Conservation (phyloP, 2,113 vertebrate species). For the Perca schrenkii region DNA sequence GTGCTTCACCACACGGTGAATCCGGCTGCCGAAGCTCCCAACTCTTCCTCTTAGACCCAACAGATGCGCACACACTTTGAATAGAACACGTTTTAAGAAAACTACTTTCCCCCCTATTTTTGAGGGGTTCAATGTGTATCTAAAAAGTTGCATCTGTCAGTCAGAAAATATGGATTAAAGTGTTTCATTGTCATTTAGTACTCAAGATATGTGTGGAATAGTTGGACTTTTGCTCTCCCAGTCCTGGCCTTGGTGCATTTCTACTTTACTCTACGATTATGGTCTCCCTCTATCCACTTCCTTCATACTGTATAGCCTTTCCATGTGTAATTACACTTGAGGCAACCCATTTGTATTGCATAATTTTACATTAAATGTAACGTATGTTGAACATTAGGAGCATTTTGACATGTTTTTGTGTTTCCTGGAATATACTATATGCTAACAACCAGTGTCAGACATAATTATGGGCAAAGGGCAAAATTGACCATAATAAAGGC, state of each 20-base stretch:
- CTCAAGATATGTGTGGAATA: conserved; percentile 1
- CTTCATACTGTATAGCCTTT: conserved; percentile 30
- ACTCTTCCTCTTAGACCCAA: conserved; percentile 55
- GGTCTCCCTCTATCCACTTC: not conserved
- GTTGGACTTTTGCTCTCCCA: not conserved
- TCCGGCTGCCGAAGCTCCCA: conserved; percentile 28
- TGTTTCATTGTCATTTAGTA: conserved; percentile 9
- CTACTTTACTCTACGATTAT: not conserved
- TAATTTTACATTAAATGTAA: conserved; percentile 72
- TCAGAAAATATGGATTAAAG: conserved; percentile 12
- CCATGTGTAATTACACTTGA: conserved; percentile 19
- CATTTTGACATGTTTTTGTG: conserved; percentile 14
- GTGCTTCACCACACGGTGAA: conserved; percentile 91
- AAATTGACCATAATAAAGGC: no score
- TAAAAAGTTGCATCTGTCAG: not conserved
- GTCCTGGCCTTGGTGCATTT: not conserved
- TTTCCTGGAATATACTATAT: not conserved
- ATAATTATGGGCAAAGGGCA: no score
- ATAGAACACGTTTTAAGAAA: not conserved
- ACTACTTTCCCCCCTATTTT: not conserved
- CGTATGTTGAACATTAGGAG: not conserved
- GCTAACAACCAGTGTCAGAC: not conserved
- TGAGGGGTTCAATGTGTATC: not conserved
- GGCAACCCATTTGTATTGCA: conserved; percentile 45
- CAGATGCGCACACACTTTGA: not conserved